Base-by-base conservation (phyloP, 1,140 invertebrate genomes). In the Aporrectodea caliginosa region DNA sequence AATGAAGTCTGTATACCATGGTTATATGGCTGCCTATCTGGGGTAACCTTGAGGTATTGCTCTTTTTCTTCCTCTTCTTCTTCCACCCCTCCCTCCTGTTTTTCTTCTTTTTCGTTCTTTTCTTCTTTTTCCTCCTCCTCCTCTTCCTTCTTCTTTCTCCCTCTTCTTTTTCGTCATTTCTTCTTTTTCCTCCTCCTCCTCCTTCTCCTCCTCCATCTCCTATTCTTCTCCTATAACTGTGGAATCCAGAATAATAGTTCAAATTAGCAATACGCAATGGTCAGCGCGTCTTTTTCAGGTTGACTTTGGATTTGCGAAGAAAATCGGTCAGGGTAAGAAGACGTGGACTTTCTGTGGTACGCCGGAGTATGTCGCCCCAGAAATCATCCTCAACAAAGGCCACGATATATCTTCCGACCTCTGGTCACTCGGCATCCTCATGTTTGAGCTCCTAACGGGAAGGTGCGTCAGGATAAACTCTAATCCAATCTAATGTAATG, bases 271-370 rank as follows among this genome's bases (percentile, higher is more conserved):
- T 22, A 58, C 43, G 43, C 6, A 58, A 6, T 22, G 22, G 22
- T 58, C 43, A 12, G 6, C 16, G 30, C 16, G 43, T 80, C n/a
- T 70, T 35, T 81, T 80, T 29, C 86, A 95, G 93, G 95, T 97
- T 32, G 97, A 98, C 89, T 98, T 98, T 89, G 97, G 97, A n/a
- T 98, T 98, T 87, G 95, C 96, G 6, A 98, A 98, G 91, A 94
- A 92, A 82, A 90, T 98, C 69, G 90, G 92, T 1, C 90, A 90
- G 68, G 96, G 96, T 33, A 91, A 94, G 68, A 99, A 99, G 88
- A 98, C 96, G 1, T 98, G 96, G 95, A 98, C 96, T 0, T 89
- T 98, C 74, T 98, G 96, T 86, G 97, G 97, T 0, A 98, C 97
- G 0, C 95, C 96, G 0, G 95, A 98, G 83, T 92, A 92, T 85